phyloP scores from a whole-genome alignment of 2,113 vertebrate genomes.

The Gopherus evgoodei region DNA sequence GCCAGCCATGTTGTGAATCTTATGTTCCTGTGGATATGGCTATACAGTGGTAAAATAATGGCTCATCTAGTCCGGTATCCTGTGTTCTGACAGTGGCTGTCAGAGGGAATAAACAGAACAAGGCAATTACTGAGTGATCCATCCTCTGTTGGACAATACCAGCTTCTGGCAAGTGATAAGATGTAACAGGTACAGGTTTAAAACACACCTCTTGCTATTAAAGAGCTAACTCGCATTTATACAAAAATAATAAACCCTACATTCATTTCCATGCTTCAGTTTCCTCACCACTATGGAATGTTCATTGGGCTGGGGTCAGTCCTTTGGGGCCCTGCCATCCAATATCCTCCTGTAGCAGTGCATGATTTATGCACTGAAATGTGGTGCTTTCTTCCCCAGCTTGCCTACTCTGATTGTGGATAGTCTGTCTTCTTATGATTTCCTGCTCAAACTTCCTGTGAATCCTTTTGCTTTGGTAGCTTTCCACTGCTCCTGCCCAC shows the following conservation, averaged over 20 bases:
- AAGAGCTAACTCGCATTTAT: background rate
- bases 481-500: too few species aligned
- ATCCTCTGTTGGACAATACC: background rate
- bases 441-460: background rate
- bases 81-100: background rate
- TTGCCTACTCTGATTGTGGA: background rate
- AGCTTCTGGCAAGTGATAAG: background rate
- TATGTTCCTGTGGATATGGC: background rate
- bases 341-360: background rate
- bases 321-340: background rate
- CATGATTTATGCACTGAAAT: background rate
- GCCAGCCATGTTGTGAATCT: background rate
- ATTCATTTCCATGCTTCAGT: too few species aligned
- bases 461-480: background rate
- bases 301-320: too few species aligned
- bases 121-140: background rate
- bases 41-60: background rate
- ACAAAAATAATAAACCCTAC: background rate
- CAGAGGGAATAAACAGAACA: background rate
- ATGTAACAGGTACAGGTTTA: background rate
- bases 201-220: background rate
- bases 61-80: background rate
- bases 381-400: background rate
- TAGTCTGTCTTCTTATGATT: background rate
- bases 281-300: too few species aligned